phyloP scores from a whole-genome alignment of 2,113 vertebrate genomes.

The Oncorhynchus tshawytscha region DNA sequence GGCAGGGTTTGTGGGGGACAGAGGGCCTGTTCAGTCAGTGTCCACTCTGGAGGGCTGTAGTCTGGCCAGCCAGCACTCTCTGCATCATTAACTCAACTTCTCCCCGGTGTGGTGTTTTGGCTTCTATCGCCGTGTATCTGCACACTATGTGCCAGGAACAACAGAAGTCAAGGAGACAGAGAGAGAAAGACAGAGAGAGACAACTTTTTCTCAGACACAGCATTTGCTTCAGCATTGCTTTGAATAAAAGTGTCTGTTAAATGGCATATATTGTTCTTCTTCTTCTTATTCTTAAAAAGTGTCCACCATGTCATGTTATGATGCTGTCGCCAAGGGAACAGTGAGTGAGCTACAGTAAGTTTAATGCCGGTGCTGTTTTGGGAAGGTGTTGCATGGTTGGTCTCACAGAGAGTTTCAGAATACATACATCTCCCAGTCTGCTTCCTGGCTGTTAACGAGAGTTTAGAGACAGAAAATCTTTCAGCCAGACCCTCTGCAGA shows the following conservation, averaged over 20 bases:
- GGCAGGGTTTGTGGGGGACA: conserved; percentile 38
- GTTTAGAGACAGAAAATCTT: background rate
- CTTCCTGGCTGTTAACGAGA: background rate
- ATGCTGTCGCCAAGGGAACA: background rate
- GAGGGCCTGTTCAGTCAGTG: conserved; percentile 30
- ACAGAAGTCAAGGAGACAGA: conserved; percentile 39
- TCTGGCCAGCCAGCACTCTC: conserved; percentile 49
- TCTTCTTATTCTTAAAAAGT: background rate
- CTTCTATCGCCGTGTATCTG: conserved; percentile 33
- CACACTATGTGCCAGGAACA: conserved; percentile 44
- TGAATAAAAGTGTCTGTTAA: too few relatives aligned
- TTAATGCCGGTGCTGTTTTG: background rate
- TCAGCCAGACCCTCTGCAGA: background rate
- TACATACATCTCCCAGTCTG: background rate
- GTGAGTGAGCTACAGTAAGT: conserved; percentile 1
- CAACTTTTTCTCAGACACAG: conserved; percentile 8
- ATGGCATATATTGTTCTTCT: background rate
- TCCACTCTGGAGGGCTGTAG: conserved; percentile 33
- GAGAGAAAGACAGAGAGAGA: conserved; percentile 17
- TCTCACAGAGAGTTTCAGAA: too few relatives aligned
- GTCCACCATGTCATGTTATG: background rate
- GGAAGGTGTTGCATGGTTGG: background rate
- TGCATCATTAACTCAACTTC: conserved; percentile 63
- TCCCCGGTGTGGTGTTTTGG: conserved; percentile 49
- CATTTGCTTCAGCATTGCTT: background rate